Conservation (phyloP, 2,888 invertebrate species). For the Timema cristinae region DNA sequence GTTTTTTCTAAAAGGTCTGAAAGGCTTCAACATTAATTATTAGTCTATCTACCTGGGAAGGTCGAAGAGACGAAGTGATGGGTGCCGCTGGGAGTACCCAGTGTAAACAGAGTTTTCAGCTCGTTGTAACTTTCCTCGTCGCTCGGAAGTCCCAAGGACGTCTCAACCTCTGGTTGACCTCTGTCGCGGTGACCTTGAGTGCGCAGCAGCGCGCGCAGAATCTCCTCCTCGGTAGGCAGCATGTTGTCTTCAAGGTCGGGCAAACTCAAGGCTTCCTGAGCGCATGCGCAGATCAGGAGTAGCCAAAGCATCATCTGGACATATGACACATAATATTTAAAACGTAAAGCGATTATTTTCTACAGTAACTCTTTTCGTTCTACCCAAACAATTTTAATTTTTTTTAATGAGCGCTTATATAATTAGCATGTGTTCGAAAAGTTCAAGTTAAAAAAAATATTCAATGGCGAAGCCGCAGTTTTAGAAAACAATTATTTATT, state of each 20-base stretch:
- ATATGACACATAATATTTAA: too few species aligned
- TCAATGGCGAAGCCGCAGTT: too few species aligned
- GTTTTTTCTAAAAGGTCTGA: too few species aligned
- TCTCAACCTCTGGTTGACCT: slow-evolving; percentile 32
- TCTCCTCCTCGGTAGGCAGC: slow-evolving; percentile 34
- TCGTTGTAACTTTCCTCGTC: slow-evolving; percentile 35
- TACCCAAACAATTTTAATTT: too few species aligned
- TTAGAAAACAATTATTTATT: too few species aligned
- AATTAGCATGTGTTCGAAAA: too few species aligned
- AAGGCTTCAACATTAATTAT: too few species aligned
- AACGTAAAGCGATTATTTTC: too few species aligned
- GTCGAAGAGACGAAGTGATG: slow-evolving; percentile 37
- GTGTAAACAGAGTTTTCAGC: slow-evolving; percentile 28
- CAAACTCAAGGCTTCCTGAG: slow-evolving; percentile 18
- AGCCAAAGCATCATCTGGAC: slow-evolving; percentile 25
- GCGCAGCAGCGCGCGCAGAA: slow-evolving; percentile 28
- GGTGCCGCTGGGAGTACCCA: slow-evolving; percentile 31
- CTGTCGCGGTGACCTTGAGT: not conserved
- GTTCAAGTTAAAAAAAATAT: too few species aligned
- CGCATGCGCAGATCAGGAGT: slow-evolving; percentile 25
- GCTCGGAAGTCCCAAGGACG: slow-evolving; percentile 31
- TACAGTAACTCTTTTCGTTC: too few species aligned
- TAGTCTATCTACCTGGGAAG: slow-evolving; percentile 34
- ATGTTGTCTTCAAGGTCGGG: slow-evolving; percentile 33
- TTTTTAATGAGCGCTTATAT: too few species aligned